A percentile compares a stretch with the other conserved stretches of the same genome.
phyloP scores from a whole-genome alignment of 2,888 invertebrate species.

The Drosophila monieri region DNA sequence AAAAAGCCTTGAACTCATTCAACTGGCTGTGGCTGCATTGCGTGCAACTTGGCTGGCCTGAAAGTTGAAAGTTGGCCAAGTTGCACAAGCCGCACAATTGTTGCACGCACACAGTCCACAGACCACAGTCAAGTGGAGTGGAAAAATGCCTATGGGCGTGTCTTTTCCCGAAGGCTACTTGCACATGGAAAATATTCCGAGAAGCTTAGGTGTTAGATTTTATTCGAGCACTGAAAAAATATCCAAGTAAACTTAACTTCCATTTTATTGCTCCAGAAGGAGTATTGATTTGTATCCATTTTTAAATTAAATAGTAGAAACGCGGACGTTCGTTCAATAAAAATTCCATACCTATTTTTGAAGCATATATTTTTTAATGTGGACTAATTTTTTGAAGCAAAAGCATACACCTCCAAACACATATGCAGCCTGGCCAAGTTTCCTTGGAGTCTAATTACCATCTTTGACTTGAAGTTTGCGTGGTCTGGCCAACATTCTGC shows the following conservation, averaged over 20 bases:
- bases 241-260: too few relatives aligned
- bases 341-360: too few relatives aligned
- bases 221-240: neutral
- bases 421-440: conserved; percentile 31
- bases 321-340: too few relatives aligned
- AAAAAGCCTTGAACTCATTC: conserved; percentile 64
- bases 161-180: conserved; percentile 15
- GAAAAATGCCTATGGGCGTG: conserved; percentile 56
- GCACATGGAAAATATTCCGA: neutral
- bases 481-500: conserved; percentile 52
- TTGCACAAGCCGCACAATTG: conserved; percentile 64
- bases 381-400: conserved; percentile 13
- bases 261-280: too few relatives aligned
- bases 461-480: conserved; percentile 37
- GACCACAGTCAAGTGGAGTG: conserved; percentile 51
- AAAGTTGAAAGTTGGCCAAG: conserved; percentile 60
- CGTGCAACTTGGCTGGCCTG: conserved; percentile 52
- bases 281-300: too few relatives aligned
- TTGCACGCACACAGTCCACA: conserved; percentile 50
- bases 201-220: neutral
- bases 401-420: conserved; percentile 5
- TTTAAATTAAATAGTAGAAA: too few relatives aligned
- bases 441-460: conserved; percentile 65
- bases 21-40: conserved; percentile 57
- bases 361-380: neutral